Evolutionary conservation across 1,140 invertebrate genomes (phyloP), one percentile per base, ranked within the genome.

Genomic region (Cotesia chilonis): DNA sequence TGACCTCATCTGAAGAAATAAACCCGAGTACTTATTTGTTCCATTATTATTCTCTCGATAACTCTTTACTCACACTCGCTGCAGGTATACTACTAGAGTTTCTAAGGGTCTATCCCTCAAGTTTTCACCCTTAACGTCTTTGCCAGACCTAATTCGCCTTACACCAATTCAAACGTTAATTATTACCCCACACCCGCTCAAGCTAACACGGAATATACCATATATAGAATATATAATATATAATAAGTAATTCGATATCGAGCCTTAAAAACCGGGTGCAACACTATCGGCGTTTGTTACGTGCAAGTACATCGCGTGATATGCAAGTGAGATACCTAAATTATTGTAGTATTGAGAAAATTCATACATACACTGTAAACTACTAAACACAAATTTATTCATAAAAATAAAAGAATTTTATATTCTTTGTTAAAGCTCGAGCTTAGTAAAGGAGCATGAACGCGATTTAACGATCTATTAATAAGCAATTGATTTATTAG

Each of bases 241-340:
- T 9, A 9, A 47, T 57, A 14, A 12, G 7, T 57, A 61, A 55
- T 20, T 51, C 38, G 36, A 54, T 66, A 65, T 66, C 61, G 70
- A 71, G 17, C 70, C 57, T 59, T 70, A 14, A 28, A 47, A 10
- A 47, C 10, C 28, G 57, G 52, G 63, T 59, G 37, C 70, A 71
- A 71, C 63, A 52, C 70, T 71, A 71, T 71, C 70, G 70, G 63
- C 63, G 70, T 71, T 66, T 65, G 70, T 71, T 71, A 71, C 70
- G 63, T 71, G 63, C 70, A 71, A 28, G 70, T 71, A 63, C 70
- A 71, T 71, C 70, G 70, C 70, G 70, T 71, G 70, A 71, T 63
- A 66, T 71, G 63, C 61, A 71, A 66, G 63, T 71, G 52, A 36
- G 36, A 38, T 65, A 37, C 64, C 64, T 28, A 57, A 71, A 71